Conservation (phyloP, 2,797 vertebrate genomes). For the Falco cherrug region DNA sequence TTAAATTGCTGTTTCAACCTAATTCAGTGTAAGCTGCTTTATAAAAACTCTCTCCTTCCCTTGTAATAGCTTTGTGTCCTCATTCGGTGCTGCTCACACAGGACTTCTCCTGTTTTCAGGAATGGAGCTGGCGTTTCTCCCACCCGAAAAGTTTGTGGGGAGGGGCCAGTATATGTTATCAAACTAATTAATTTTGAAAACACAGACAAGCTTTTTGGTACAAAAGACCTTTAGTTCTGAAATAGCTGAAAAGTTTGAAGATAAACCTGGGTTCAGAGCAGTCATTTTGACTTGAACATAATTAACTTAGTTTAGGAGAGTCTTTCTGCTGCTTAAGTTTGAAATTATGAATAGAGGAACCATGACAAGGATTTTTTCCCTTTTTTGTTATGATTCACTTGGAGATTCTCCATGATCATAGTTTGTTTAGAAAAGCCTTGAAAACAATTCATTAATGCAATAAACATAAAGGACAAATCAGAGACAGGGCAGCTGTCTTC, state of each 20-base stretch:
- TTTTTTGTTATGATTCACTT: not conserved
- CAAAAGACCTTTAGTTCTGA: not conserved
- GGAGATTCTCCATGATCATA: not conserved
- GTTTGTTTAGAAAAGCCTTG: not conserved
- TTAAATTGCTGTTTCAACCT: not conserved
- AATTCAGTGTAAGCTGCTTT: not conserved
- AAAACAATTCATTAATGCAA: not conserved
- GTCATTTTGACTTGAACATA: not conserved
- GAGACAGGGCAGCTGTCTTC: not conserved
- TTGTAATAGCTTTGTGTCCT: not conserved
- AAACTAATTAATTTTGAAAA: not conserved
- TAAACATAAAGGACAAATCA: not conserved
- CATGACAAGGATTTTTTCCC: not conserved
- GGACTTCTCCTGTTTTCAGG: not conserved
- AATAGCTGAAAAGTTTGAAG: not conserved
- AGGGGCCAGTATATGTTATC: not conserved
- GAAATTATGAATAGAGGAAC: not conserved
- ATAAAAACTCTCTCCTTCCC: not conserved
- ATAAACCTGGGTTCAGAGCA: not conserved
- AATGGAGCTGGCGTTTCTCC: not conserved
- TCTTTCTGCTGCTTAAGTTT: not conserved
- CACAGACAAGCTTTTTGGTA: not conserved
- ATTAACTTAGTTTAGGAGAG: not conserved
- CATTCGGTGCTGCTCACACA: not conserved
- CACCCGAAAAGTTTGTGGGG: not conserved